Evolutionary conservation across 64 coral and sea anemone genomes (phyloP), one percentile per base, ranked within the genome.

Genomic region (Orbicella faveolata): DNA sequence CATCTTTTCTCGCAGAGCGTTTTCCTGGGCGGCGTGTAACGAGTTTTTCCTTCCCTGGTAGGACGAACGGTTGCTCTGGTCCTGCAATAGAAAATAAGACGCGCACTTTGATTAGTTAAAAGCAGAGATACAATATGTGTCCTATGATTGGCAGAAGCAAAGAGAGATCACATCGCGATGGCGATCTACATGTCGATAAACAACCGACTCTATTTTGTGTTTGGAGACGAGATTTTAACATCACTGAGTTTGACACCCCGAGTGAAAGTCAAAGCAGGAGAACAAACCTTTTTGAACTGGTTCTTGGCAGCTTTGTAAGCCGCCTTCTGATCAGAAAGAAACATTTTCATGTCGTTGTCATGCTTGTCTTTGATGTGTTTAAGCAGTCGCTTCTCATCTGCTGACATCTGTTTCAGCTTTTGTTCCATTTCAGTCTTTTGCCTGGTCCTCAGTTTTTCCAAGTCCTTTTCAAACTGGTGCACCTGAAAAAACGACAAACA

Each of bases 351-450:
- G 75, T 99, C 97, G 68, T 61, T 93, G 19, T 96, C 97, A 64
- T 99, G 97, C 34, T 91, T 90, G 68, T 99, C 91, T 52, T 92
- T 92, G 54, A 99, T 99, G 33, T 93, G 91, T n/a, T 83, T 93
- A 0, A 93, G 94, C 2, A 99, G 80, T 53, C 95, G 90, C 84
- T 84, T 93, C 64, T 99, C 97, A 74, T 99, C 97, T 48, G 97
- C 82, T 62, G 80, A 62, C 84, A 99, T 96, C 85, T 99, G 97
- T 52, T 89, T 95, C 26, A 90, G 30, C 89, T 96, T 96, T 66
- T 99, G 97, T 35, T 99, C 97, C 80, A 99, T 88, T 87, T 99
- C 97, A 64, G 93, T 94, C 66, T 94, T 95, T 19, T 99, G 97
- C 30, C 94, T 87, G 19, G 94, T 73, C 59, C 91, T 86, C 35